Conservation (phyloP, 2,888 invertebrate genomes). For the Leistus spinibarbis region DNA sequence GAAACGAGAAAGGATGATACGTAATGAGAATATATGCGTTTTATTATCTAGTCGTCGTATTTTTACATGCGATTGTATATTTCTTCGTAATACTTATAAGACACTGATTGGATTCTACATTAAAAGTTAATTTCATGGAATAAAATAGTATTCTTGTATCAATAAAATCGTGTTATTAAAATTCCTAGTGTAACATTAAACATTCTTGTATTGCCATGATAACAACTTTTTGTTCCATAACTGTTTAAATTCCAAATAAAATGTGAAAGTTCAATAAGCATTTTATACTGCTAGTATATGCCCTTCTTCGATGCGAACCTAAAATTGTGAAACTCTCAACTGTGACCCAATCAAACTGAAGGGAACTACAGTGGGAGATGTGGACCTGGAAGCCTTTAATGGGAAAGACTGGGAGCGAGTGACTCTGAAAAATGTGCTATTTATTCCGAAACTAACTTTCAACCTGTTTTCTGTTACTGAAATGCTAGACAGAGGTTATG, state of each 20-base stretch:
- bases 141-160: not conserved
- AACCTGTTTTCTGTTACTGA: no score
- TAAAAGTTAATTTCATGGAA: not conserved
- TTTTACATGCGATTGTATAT: not conserved
- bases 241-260: not conserved
- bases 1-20: conserved; percentile 1
- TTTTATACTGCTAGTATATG: no score
- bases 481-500: no score
- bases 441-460: no score
- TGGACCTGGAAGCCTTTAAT: no score
- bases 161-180: not conserved
- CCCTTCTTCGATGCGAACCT: no score
- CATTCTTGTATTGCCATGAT: not conserved
- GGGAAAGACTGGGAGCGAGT: no score
- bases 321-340: no score
- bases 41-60: not conserved
- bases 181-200: not conserved
- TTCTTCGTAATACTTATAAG: not conserved
- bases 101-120: not conserved
- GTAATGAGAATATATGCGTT: conserved; percentile 8
- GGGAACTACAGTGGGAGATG: no score
- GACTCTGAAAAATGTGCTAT: no score
- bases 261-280: not conserved
- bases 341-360: no score
- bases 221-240: not conserved